Base-by-base conservation (phyloP, 1,140 invertebrate species). In the Theocolax elegans region DNA sequence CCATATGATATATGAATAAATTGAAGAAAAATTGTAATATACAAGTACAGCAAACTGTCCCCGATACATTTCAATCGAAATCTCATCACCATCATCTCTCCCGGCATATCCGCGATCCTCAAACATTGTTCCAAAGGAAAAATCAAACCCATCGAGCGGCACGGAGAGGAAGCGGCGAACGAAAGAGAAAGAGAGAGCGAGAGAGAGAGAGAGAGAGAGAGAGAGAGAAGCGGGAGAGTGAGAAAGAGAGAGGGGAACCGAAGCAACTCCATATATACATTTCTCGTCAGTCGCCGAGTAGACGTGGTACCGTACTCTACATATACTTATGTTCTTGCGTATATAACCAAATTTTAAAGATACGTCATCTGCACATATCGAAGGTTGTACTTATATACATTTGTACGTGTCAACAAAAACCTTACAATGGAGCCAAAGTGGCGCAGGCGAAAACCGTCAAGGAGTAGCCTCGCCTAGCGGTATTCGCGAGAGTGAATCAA, bases 401-500 rank as follows among this genome's bases (percentile, higher is more conserved):
- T n/a, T n/a, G n/a, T n/a, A n/a, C n/a, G n/a, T n/a, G n/a, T n/a
- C n/a, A n/a, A n/a, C n/a, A n/a, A n/a, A n/a, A n/a, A n/a, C n/a
- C n/a, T n/a, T 13, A 31, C 9, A n/a, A 58, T 42, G 35, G 19
- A 17, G 19, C 23, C 9, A 31, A 58, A 12, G 35, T 23, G 12
- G 54, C 35, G 27, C 1, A 12, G 38, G 17, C 3, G 19, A 42
- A 56, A 56, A n/a, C n/a, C n/a, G n/a, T n/a, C n/a, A n/a, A n/a
- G n/a, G n/a, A 21, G 17, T 56, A 9, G 31, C 21, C 29, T 3
- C 1, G 15, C n/a, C n/a, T n/a, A n/a, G n/a, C n/a, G n/a, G n/a
- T n/a, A n/a, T n/a, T n/a, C n/a, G n/a, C n/a, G 31, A 10, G 10
- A 35, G 10, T 10, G 31, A 79, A 80, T 80, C 79, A 80, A 80